Conservation (phyloP, 1,140 invertebrate genomes). For the Hyphantria cunea region DNA sequence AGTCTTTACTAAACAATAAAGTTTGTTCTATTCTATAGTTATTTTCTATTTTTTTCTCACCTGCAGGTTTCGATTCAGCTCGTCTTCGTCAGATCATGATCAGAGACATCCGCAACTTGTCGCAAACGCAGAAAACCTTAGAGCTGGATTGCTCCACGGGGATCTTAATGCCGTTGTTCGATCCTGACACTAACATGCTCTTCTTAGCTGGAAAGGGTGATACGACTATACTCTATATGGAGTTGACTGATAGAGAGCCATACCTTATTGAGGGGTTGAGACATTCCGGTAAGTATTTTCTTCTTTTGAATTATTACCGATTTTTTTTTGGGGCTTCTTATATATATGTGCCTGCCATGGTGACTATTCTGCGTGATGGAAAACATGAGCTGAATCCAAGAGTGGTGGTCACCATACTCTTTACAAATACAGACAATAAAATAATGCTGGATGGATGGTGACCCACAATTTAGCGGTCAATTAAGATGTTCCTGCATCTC, state of each 20-base stretch:
- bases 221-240: slow-evolving; percentile 93
- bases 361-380: too few relatives aligned
- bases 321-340: slow-evolving; percentile 9
- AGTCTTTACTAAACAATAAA: too few relatives aligned
- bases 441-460: too few relatives aligned
- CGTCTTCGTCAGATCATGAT: slow-evolving; percentile 93
- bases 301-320: neutral
- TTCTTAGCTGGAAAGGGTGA: slow-evolving; percentile 97
- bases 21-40: too few relatives aligned
- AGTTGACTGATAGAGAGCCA: slow-evolving; percentile 92
- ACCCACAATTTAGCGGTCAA: too few relatives aligned
- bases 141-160: slow-evolving; percentile 95
- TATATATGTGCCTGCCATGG: too few relatives aligned
- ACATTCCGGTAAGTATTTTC: slow-evolving; percentile 84
- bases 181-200: slow-evolving; percentile 96
- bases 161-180: slow-evolving; percentile 93
- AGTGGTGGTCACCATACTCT: too few relatives aligned
- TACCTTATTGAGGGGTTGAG: slow-evolving; percentile 91
- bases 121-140: slow-evolving; percentile 88
- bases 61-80: slow-evolving; percentile 86
- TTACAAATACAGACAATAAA: too few relatives aligned
- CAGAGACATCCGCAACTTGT: slow-evolving; percentile 92
- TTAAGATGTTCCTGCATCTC: too few relatives aligned
- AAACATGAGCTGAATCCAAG: too few relatives aligned
- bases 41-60: neutral